phyloP scores from a whole-genome alignment of 2,113 vertebrate species.

The Bufo bufo region DNA sequence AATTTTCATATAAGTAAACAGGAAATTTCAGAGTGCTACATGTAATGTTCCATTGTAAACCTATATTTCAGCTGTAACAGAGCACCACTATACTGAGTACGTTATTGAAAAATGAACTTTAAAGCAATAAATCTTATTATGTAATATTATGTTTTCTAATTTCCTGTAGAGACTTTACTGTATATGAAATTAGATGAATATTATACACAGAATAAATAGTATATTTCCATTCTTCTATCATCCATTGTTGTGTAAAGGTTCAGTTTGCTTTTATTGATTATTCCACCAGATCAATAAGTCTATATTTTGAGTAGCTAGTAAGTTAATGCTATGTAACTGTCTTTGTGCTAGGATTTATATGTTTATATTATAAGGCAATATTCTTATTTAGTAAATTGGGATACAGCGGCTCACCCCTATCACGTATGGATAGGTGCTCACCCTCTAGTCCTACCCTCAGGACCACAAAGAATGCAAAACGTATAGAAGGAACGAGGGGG shows the following conservation, averaged over 20 bases:
- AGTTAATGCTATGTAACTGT: too few relatives aligned
- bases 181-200: slow-evolving; percentile 5
- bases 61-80: neutral
- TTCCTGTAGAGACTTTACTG: neutral
- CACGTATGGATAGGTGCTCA: too few relatives aligned
- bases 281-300: neutral
- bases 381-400: too few relatives aligned
- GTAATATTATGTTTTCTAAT: neutral
- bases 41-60: neutral
- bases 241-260: neutral
- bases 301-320: too few relatives aligned
- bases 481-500: too few relatives aligned
- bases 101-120: neutral
- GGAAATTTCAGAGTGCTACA: neutral
- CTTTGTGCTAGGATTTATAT: too few relatives aligned
- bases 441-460: too few relatives aligned
- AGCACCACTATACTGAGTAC: neutral
- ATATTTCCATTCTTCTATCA: neutral
- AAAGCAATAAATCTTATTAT: neutral
- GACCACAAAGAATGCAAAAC: too few relatives aligned
- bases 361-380: too few relatives aligned
- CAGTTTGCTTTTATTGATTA: neutral
- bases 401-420: too few relatives aligned
- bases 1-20: neutral
- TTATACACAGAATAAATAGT: neutral